Base-by-base conservation (phyloP, 1,140 invertebrate genomes). In the Drosophila carrolli region DNA sequence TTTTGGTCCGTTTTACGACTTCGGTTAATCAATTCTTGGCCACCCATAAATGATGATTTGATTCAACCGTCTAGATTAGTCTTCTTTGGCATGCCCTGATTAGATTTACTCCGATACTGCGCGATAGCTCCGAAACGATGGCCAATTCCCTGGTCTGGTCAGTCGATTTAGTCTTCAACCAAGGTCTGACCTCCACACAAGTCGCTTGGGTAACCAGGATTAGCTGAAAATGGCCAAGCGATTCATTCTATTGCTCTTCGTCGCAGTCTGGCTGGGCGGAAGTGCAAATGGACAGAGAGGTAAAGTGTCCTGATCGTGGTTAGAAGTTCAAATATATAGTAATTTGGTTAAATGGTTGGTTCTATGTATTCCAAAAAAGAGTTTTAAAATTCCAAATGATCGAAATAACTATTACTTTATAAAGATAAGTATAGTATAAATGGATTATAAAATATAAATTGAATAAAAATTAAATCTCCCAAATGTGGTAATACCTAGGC, bases 21-120 rank as follows among this genome's bases (percentile, higher is more conserved):
- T 75, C 57, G 41, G 54, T 53, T 44, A 65, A 60, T 32, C 60
- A 29, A 67, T 70, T 61, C 68, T 37, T 54, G 51, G 61, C 58
- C 60, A 56, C 46, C 46, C 83, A 75, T 84, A 88, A 82, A 78
- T 72, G 53, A 58, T 63, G 71, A 75, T 65, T 75, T 71, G 75
- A 72, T 85, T 82, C 74, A 68, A 46, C 10, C 43, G 55, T 56
- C 35, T 59, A 60, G 79, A 88, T 88, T 82, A 79, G 47, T 46
- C 46, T 23, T 19, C 55, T 57, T 62, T 41, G 37, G 37, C 37
- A 10, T 38, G 37, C 37, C 9, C 78, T 70, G 83, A 86, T 86
- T 88, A 86, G 83, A 86, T 88, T 86, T 68, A 53, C 13, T 57
- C 14, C 14, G 59, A 37, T 51, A 62, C 10, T 13, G 7, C 2